Conservation (phyloP, 2,113 vertebrate species). For the Sterna hirundo region DNA sequence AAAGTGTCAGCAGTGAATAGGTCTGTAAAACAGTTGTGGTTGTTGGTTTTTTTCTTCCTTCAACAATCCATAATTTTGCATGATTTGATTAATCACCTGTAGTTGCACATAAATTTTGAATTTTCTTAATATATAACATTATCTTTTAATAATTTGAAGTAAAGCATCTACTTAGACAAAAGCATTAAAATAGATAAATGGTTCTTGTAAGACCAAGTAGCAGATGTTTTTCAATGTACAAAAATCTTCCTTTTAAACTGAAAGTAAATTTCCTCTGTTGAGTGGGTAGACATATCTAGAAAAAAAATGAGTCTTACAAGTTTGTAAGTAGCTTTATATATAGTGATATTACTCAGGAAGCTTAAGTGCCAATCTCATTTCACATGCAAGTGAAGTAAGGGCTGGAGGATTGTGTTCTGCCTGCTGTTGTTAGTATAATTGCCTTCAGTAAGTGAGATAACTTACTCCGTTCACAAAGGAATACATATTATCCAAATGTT, state of each 20-base stretch:
- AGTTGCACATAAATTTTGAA: rapidly evolving
- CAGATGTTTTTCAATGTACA: neutral
- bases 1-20: neutral
- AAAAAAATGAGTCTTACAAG: neutral
- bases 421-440: neutral
- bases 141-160: neutral
- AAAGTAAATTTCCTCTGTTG: neutral
- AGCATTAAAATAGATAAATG: neutral
- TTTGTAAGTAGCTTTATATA: neutral
- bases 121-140: neutral
- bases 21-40: neutral
- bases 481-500: neutral
- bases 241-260: neutral
- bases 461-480: neutral
- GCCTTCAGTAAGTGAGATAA: neutral
- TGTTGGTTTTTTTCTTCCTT: neutral
- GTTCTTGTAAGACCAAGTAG: neutral
- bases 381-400: neutral
- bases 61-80: neutral
- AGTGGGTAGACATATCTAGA: neutral
- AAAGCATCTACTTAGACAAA: neutral
- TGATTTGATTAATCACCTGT: neutral
- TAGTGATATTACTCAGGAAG: neutral
- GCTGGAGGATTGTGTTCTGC: neutral
- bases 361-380: neutral